A percentile compares a stretch with the other conserved stretches of the same genome.
phyloP scores from a whole-genome alignment of 1,140 invertebrate species.

The Drosophila mayri region DNA sequence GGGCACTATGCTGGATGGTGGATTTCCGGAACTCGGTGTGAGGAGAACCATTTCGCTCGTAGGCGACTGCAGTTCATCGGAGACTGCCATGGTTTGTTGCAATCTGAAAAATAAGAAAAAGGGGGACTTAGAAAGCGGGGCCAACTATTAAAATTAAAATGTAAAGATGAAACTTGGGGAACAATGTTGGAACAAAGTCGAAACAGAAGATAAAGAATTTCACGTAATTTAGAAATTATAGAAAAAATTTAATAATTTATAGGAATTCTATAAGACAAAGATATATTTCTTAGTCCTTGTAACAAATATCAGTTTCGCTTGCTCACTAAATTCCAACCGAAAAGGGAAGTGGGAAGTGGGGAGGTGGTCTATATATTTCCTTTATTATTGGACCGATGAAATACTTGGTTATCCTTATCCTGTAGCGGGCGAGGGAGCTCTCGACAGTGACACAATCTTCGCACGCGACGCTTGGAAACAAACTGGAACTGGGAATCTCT shows the following conservation, averaged over 20 bases:
- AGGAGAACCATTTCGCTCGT: slow-evolving; percentile 83
- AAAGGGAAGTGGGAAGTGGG: neutral
- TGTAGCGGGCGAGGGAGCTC: slow-evolving; percentile 3
- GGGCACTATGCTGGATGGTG: slow-evolving; percentile 40
- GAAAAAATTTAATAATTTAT: neutral
- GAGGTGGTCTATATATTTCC: neutral
- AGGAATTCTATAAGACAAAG: neutral
- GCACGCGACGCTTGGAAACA: slow-evolving; percentile 57
- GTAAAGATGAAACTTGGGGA: neutral
- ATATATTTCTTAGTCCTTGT: neutral
- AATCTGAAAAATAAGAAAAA: neutral
- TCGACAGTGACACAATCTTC: slow-evolving; percentile 47
- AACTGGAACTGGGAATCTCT: slow-evolving; percentile 34
- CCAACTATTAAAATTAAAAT: neutral
- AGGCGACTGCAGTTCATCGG: slow-evolving; percentile 75
- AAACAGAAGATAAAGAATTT: too few relatives aligned
- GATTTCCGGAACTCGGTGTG: slow-evolving; percentile 67
- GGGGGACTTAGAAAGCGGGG: neutral
- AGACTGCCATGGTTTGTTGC: slow-evolving; percentile 45
- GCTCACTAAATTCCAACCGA: neutral
- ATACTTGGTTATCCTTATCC: slow-evolving; percentile 15
- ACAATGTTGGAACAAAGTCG: too few relatives aligned
- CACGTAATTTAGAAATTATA: too few relatives aligned
- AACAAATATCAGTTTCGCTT: neutral
- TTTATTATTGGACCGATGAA: neutral